phyloP scores from a whole-genome alignment of 2,797 vertebrate genomes.

The Brachyalestes nurse region DNA sequence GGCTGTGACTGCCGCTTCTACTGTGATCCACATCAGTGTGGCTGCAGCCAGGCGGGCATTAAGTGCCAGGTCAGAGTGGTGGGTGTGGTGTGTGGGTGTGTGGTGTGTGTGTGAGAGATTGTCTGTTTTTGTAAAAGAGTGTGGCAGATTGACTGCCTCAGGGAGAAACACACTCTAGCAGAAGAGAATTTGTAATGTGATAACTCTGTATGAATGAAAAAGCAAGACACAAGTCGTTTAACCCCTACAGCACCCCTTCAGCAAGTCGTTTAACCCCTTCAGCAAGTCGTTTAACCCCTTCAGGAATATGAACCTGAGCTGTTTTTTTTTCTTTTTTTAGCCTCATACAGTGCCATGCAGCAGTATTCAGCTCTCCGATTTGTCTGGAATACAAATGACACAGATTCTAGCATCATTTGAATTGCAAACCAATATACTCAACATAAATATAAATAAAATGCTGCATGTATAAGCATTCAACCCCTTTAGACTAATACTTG shows the following conservation, averaged over 20 bases:
- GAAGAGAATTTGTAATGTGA: background rate
- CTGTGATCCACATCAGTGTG: conserved; percentile 93
- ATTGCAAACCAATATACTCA: too few relatives aligned
- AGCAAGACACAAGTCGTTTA: background rate
- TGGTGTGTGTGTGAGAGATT: background rate
- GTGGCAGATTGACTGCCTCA: background rate
- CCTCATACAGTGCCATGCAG: too few relatives aligned
- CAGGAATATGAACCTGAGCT: too few relatives aligned
- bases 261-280: background rate
- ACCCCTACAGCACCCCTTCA: background rate
- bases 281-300: too few relatives aligned
- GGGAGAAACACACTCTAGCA: too few relatives aligned
- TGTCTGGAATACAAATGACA: too few relatives aligned
- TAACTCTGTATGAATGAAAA: background rate
- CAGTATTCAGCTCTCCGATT: too few relatives aligned
- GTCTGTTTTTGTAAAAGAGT: background rate
- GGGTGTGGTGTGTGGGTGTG: background rate
- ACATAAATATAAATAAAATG: too few relatives aligned
- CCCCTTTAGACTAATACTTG: too few relatives aligned
- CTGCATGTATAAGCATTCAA: too few relatives aligned
- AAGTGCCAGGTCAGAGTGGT: conserved; percentile 92
- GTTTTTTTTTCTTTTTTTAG: too few relatives aligned
- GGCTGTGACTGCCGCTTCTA: conserved; percentile 94
- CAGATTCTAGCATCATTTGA: too few relatives aligned
- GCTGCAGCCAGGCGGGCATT: conserved; percentile 95